Base-by-base conservation (phyloP, 2,888 invertebrate genomes). In the Anthrax anthrax region DNA sequence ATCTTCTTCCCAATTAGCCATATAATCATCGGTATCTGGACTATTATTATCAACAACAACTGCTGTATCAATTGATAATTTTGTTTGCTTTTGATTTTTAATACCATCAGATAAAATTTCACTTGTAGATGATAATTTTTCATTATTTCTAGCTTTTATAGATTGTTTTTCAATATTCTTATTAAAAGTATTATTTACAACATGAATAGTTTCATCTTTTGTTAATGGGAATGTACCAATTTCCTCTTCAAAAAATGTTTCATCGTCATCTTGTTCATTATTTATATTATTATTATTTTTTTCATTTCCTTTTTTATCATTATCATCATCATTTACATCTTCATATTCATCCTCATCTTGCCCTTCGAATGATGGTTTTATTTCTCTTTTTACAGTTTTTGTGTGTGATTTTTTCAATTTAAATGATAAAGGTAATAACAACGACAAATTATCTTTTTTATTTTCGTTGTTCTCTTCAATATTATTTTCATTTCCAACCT, bases 1-100 rank as follows among this genome's bases (percentile, higher is more conserved):
- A 37, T 64, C 67, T 39, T 63, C 65, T 51, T 67, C 66, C 66
- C 66, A 67, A 49, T 65, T 67, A 44, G 65, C 65, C 46, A 65
- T 62, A 40, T 67, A 67, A 48, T 67, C 66, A 52, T 67, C 66
- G 0, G 66, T 67, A 43, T 67, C 65, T 1, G 67, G 66, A 48
- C 66, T 67, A 9, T 59, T 57, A n/a, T 60, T 36, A 32, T 32
- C 29, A 12, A 12, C 12, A 32, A 12, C 4, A 12, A 32, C 12
- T 12, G 12, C 29, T 12, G 13, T 3, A 12, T 8, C 9, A 6
- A 8, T 4, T 8, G 23, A 6, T 23, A 23, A 23, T 23, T 23
- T 23, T 8, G 23, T 23, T 6, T 23, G 23, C 23, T 23, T 8
- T 23, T 23, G 23, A 23, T 23, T 23, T 23, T 23, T 23, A 4